These are phyloP conservation scores for Biston betularia DNA, from an alignment of 2,888 invertebrate species.

Conservation along the genomic window DNA sequence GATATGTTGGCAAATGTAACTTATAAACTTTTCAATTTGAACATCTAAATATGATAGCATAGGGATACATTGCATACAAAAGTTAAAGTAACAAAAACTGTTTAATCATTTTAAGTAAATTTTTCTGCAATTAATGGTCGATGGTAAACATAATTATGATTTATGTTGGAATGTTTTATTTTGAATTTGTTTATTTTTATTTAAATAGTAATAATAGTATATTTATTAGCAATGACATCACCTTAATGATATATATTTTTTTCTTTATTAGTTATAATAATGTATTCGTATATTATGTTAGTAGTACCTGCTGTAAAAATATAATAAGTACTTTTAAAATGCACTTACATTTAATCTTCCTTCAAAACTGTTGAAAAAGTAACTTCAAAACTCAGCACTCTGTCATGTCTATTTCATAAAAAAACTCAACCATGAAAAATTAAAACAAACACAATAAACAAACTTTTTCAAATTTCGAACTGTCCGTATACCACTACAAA, in stretches of 20 bases:
- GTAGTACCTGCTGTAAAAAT: not conserved
- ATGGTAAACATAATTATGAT: too few relatives aligned
- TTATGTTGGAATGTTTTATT: too few relatives aligned
- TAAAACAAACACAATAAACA: constrained; percentile 32
- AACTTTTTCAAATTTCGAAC: constrained; percentile 39
- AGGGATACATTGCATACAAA: too few relatives aligned
- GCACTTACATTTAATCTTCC: constrained; percentile 4
- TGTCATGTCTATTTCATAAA: not conserved
- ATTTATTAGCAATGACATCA: not conserved
- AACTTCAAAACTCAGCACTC: constrained; percentile 3
- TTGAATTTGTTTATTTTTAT: too few relatives aligned
- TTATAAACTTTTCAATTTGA: too few relatives aligned
- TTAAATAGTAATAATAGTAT: not conserved
- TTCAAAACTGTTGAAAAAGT: constrained; percentile 5
- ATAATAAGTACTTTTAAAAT: not conserved
- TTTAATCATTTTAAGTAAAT: too few relatives aligned
- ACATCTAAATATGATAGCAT: too few relatives aligned
- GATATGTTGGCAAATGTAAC: not conserved
- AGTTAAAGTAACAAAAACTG: too few relatives aligned
- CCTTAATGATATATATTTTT: not conserved
- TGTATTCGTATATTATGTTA: too few relatives aligned
- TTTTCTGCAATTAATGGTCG: too few relatives aligned
- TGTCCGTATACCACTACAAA: constrained; percentile 39
- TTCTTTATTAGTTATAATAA: too few relatives aligned
- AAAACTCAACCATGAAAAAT: constrained; percentile 19